These are phyloP conservation scores for Odontomachus brunneus DNA, from an alignment of 1,140 invertebrate species.

Conservation along the genomic window DNA sequence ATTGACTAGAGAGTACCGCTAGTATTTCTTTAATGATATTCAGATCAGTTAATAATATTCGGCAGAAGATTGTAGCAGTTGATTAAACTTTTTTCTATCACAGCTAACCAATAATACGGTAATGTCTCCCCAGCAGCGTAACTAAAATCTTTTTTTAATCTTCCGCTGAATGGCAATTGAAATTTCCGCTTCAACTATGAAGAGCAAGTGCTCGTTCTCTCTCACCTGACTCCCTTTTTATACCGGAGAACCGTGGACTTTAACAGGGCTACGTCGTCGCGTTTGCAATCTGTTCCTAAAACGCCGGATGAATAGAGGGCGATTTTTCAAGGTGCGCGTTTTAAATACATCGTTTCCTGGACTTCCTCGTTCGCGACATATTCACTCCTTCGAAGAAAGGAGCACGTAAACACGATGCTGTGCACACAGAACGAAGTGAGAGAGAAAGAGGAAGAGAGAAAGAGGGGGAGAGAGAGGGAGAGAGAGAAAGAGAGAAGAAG, in stretches of 20 bases:
- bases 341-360: slow-evolving; percentile 69
- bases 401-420: too few species aligned
- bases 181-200: slow-evolving; percentile 41
- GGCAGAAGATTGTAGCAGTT: background rate
- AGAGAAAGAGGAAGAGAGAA: too few species aligned
- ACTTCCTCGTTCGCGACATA: slow-evolving; percentile 68
- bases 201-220: slow-evolving; percentile 31
- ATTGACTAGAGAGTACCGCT: too few species aligned
- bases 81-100: background rate
- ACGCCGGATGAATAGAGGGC: slow-evolving; percentile 72
- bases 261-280: slow-evolving; percentile 31
- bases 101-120: background rate
- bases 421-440: background rate
- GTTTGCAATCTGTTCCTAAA: slow-evolving; percentile 56
- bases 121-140: background rate
- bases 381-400: slow-evolving; percentile 67
- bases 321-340: slow-evolving; percentile 77
- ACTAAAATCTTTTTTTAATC: slow-evolving; percentile 42
- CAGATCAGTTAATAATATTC: background rate
- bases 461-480: slow-evolving; percentile 9
- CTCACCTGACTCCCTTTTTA: slow-evolving; percentile 41
- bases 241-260: slow-evolving; percentile 44
- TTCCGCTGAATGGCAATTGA: slow-evolving; percentile 36
- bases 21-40: background rate
- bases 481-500: background rate